Evolutionary conservation across 2,888 invertebrate genomes (phyloP).

Genomic region (Campoplex capitator): DNA sequence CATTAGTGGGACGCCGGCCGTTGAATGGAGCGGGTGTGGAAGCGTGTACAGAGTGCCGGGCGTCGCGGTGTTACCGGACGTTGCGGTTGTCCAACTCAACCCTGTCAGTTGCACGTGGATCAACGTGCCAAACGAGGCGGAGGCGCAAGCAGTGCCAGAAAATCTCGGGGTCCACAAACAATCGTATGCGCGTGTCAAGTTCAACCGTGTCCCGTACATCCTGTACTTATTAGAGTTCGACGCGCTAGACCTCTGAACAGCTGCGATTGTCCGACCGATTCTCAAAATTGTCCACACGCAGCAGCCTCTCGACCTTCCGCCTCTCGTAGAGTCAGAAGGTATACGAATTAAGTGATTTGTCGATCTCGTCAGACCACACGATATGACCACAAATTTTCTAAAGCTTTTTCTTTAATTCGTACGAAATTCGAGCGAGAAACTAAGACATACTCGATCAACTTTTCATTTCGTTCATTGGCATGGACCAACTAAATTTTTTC

Average conservation of each 20-base stretch:
- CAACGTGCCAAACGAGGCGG: slow-evolving; percentile 79
- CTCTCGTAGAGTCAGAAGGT: slow-evolving; percentile 68
- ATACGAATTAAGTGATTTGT: slow-evolving; percentile 12
- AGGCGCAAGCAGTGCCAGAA: slow-evolving; percentile 74
- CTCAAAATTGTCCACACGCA: slow-evolving; percentile 80
- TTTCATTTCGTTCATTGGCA: no score
- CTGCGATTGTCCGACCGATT: slow-evolving; percentile 81
- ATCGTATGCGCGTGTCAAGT: slow-evolving; percentile 82
- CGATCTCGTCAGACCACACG: neutral
- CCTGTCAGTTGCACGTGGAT: slow-evolving; percentile 83
- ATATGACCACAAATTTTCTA: neutral
- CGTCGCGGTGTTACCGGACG: slow-evolving; percentile 79
- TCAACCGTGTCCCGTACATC: slow-evolving; percentile 83
- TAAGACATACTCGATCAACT: no score
- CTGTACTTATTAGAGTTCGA: slow-evolving; percentile 82
- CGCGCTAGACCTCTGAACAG: slow-evolving; percentile 76
- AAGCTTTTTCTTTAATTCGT: neutral
- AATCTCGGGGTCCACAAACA: slow-evolving; percentile 81
- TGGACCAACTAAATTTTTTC: no score
- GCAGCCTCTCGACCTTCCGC: slow-evolving; percentile 71
- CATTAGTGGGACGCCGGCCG: slow-evolving; percentile 79
- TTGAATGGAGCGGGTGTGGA: slow-evolving; percentile 84
- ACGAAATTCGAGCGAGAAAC: neutral
- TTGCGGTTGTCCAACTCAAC: slow-evolving; percentile 81
- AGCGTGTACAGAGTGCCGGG: slow-evolving; percentile 82